Conservation (phyloP, 2,888 invertebrate genomes). For the Papilio protenor region DNA sequence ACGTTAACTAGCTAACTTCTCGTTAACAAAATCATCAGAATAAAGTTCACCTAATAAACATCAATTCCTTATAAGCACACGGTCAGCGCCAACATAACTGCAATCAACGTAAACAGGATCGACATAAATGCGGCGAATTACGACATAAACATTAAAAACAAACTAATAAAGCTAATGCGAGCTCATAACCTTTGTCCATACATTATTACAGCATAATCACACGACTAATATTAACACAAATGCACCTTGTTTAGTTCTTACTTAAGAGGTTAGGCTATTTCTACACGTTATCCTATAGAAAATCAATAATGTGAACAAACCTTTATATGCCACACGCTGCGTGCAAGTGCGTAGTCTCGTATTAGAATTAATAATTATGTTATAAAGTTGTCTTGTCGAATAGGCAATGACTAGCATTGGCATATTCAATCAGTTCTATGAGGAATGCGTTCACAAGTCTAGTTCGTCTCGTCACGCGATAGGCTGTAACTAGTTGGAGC, state of each 20-base stretch:
- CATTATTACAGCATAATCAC: conserved; percentile 17
- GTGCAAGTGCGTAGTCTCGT: neutral
- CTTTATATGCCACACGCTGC: conserved; percentile 4
- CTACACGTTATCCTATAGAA: neutral
- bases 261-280: conserved; percentile 10
- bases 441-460: conserved; percentile 8
- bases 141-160: conserved; percentile 31
- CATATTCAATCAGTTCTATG: conserved; percentile 10
- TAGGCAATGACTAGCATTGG: neutral
- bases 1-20: neutral
- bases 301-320: neutral
- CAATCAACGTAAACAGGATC: conserved; percentile 7
- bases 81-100: neutral
- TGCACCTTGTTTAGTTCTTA: conserved; percentile 19
- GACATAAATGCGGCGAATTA: neutral
- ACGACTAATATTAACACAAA: conserved; percentile 18
- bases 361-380: conserved; percentile 14
- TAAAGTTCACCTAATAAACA: conserved; percentile 2
- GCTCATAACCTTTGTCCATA: conserved; percentile 16
- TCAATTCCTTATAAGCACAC: neutral
- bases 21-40: conserved; percentile 7
- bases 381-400: conserved; percentile 19
- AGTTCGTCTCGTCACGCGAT: conserved; percentile 15
- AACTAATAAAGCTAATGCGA: conserved; percentile 18
- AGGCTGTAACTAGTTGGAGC: neutral